A percentile compares a stretch with the other conserved stretches of the same genome.
Evolutionary conservation across 2,797 vertebrate genomes (phyloP).

Genomic region (Margarornis squamiger): DNA sequence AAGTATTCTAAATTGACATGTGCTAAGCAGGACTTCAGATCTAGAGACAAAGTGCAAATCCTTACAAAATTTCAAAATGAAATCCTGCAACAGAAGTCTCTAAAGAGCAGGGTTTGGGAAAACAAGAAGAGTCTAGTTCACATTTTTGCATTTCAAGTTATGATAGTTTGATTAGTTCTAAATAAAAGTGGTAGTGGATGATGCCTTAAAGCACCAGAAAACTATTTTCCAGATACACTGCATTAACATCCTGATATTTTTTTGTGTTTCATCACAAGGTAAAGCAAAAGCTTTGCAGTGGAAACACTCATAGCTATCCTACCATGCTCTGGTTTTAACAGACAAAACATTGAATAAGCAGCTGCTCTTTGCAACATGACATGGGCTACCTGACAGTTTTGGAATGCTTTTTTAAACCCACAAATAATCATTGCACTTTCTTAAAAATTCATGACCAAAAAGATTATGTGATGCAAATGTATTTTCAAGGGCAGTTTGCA

Average conservation of each 20-base stretch:
- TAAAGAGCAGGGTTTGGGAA: background rate
- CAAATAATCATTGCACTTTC: background rate
- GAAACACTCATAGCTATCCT: background rate
- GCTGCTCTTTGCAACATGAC: background rate
- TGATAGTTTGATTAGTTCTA: background rate
- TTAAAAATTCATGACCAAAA: background rate
- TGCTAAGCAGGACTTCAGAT: background rate
- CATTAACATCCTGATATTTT: background rate
- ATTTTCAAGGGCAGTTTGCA: slow-evolving; percentile 1
- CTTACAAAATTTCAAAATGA: background rate
- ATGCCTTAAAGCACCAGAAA: background rate
- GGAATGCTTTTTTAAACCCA: background rate
- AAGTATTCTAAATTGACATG: background rate
- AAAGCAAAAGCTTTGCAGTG: background rate
- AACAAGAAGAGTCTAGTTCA: background rate
- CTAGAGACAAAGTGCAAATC: background rate
- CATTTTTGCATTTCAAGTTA: background rate
- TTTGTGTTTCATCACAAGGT: background rate
- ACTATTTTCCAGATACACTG: background rate
- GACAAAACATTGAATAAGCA: background rate
- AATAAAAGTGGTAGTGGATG: background rate
- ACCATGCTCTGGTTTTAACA: background rate
- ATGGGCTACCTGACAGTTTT: background rate
- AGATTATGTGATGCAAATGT: background rate
- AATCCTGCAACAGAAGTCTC: background rate